Base-by-base conservation (phyloP, 2,113 vertebrate species). In the Emydocephalus ijimae region DNA sequence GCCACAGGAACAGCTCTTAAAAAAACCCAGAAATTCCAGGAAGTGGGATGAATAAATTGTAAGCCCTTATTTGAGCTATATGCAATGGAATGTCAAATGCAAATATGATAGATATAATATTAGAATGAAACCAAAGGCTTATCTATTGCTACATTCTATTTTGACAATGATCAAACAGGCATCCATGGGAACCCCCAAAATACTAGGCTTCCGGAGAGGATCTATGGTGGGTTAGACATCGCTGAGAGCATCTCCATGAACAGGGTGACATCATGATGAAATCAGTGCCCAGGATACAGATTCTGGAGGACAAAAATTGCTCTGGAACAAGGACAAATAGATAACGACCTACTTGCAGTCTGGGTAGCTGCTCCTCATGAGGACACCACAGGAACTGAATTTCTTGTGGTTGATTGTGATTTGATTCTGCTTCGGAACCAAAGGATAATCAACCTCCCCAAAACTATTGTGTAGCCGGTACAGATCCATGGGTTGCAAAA, bases 11-110 rank as follows among this genome's bases (percentile, higher is more conserved):
- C 24, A 56, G 86, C 91, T 23, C 0, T 48, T 21, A 9, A 45
- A 39, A 89, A 54, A 0, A 0, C 3, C 45, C 45, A 43, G 26
- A 48, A 0, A 8, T 45, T 52, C 26, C 89, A 54, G 81, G 0
- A 1, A 69, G 0, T 0, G 86, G 56, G 92, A 86, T 90, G 81
- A 87, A 87, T 45, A 29, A 24, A 48, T 52, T 50, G 2, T 54
- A 3, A 81, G 74, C 74, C 18, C 8, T 81, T 43, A 81, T 10
- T 43, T 81, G 34, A 81, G 18, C 34, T 81, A 43, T 21, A 81
- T 81, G 39, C 11, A 45, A 14, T n/a, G 23, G 34, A 43, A 8
- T 29, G 61, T 52, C 34, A 64, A 61, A 21, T 39, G 39, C 24
- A 86, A 29, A 54, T 61, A 4, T 5, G 4, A 39, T 81, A 81